Evolutionary conservation across 1,140 invertebrate species (phyloP).

Genomic region (Nymphalis io): DNA sequence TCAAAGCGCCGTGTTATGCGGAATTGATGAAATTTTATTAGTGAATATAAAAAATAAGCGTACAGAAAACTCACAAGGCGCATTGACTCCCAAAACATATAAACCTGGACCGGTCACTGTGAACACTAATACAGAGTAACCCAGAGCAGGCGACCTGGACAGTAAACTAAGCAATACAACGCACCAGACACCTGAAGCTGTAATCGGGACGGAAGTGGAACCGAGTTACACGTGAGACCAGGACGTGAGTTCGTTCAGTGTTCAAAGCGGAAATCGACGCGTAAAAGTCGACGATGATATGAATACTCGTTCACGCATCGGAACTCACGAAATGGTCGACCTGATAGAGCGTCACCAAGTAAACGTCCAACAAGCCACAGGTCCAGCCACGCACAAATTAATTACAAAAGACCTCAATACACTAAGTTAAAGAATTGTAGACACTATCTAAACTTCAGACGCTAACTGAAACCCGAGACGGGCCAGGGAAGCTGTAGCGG

Average conservation of each 20-base stretch:
- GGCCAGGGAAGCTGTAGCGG: conserved; percentile 37
- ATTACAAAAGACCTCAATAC: conserved; percentile 47
- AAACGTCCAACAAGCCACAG: conserved; percentile 46
- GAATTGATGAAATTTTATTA: neutral
- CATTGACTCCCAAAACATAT: conserved; percentile 16
- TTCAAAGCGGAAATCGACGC: neutral
- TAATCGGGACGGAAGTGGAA: conserved; percentile 37
- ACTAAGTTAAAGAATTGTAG: conserved; percentile 33
- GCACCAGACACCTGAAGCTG: conserved; percentile 49
- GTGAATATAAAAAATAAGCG: conserved; percentile 11
- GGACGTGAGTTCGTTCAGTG: conserved; percentile 25
- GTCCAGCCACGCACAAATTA: conserved; percentile 51
- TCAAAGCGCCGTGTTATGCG: conserved; percentile 28
- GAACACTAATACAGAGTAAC: conserved; percentile 10
- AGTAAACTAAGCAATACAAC: conserved; percentile 42
- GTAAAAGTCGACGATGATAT: no score
- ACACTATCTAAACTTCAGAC: conserved; percentile 42
- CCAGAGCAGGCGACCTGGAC: conserved; percentile 38
- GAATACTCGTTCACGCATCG: neutral
- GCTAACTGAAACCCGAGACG: conserved; percentile 39
- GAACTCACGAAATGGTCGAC: conserved; percentile 34
- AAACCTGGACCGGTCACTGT: conserved; percentile 21
- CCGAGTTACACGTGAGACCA: conserved; percentile 37
- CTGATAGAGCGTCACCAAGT: conserved; percentile 32
- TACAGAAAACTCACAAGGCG: conserved; percentile 13